Evolutionary conservation across 2,797 vertebrate genomes (phyloP).

Genomic region (Hylomyscus alleni): DNA sequence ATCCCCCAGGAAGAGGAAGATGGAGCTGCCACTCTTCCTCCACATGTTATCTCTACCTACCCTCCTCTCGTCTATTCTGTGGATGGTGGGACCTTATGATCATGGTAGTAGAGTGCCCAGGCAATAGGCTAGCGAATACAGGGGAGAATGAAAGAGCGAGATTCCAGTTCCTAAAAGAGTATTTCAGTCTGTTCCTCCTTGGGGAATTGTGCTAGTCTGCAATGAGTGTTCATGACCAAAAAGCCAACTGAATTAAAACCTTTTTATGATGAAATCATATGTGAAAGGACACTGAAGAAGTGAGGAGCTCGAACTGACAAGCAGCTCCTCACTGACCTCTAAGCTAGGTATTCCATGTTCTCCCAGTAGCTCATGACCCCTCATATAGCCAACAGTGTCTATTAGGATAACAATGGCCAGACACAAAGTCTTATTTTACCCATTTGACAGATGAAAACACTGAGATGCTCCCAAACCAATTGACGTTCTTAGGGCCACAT

Average conservation of each 20-base stretch:
- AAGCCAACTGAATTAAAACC: not conserved
- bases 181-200: not conserved
- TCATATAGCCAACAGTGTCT: accelerated
- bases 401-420: not conserved
- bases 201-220: not conserved
- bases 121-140: accelerated
- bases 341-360: not conserved
- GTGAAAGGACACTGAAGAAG: not conserved
- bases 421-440: not conserved
- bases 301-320: not conserved
- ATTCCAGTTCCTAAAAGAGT: not conserved
- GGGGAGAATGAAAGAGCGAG: not conserved
- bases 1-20: not conserved
- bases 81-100: accelerated
- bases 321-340: not conserved
- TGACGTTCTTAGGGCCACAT: not conserved
- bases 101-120: not conserved
- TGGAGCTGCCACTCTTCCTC: not conserved
- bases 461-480: not conserved
- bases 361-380: accelerated
- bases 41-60: accelerated
- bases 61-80: not conserved
- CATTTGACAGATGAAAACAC: not conserved
- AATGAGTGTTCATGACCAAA: not conserved
- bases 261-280: not conserved